Percentiles rank a stretch among this genome's conserved stretches.
phyloP scores from a whole-genome alignment of 2,797 vertebrate genomes.

The Hoplostethus mediterraneus region DNA sequence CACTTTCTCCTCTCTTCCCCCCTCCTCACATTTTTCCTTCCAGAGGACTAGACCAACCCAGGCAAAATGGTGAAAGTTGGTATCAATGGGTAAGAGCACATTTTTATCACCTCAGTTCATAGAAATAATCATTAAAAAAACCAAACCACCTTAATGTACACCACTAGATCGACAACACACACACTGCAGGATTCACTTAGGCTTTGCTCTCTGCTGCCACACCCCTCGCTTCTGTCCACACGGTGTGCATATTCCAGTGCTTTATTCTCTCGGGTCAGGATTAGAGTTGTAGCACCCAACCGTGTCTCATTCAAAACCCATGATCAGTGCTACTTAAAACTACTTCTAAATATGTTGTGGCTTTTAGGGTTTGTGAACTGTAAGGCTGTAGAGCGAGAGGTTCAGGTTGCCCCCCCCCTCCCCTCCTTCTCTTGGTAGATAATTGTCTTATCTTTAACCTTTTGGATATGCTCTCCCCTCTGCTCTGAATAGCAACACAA shows the following conservation, averaged over 20 bases:
- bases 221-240: slow-evolving; percentile 3
- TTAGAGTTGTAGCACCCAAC: neutral
- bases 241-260: neutral
- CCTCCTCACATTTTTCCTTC: slow-evolving; percentile 4
- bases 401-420: neutral
- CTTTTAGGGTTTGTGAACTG: neutral
- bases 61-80: slow-evolving; percentile 89
- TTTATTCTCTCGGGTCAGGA: neutral
- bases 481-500: neutral
- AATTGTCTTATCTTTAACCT: neutral
- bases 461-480: neutral
- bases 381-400: neutral
- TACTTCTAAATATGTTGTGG: neutral
- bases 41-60: slow-evolving; percentile 83
- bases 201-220: neutral
- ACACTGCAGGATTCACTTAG: neutral
- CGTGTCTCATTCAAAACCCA: neutral
- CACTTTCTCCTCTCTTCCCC: neutral
- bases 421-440: neutral
- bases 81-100: slow-evolving; percentile 85
- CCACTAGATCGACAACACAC: neutral
- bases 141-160: slow-evolving; percentile 5
- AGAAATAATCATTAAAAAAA: neutral
- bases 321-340: neutral
- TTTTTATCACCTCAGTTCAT: neutral